Conservation (phyloP, 2,888 invertebrate genomes). For the Dolichomitus sp. region DNA sequence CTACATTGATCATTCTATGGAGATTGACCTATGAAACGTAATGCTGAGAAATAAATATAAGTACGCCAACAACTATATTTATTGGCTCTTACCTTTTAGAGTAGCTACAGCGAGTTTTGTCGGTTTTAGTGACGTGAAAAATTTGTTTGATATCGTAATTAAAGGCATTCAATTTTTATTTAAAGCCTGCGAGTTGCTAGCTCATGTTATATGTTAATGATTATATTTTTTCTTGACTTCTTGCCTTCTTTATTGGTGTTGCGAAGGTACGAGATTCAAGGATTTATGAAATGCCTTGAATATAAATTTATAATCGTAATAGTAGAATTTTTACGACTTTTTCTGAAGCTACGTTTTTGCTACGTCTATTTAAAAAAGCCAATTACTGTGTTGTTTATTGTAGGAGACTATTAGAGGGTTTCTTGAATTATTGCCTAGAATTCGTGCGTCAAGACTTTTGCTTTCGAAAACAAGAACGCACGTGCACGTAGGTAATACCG, state of each 20-base stretch:
- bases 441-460: constrained; percentile 20
- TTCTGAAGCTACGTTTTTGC: neutral
- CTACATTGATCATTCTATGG: neutral
- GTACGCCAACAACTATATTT: neutral
- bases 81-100: neutral
- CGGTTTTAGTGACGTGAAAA: neutral
- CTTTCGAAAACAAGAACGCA: constrained; percentile 35
- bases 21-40: neutral
- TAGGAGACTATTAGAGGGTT: neutral
- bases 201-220: neutral
- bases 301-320: neutral
- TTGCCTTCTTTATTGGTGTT: neutral
- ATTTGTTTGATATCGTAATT: no score
- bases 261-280: neutral
- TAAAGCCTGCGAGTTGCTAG: no score
- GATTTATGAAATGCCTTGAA: neutral
- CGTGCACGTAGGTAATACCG: constrained; percentile 37
- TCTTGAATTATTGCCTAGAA: neutral
- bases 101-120: neutral
- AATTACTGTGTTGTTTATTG: neutral
- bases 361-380: neutral
- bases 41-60: neutral
- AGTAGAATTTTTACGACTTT: neutral
- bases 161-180: no score
- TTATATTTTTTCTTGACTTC: neutral